Percentiles rank a stretch among this genome's conserved stretches.
Evolutionary conservation across 2,888 invertebrate genomes (phyloP).

Genomic region (Hydriomena furcata): DNA sequence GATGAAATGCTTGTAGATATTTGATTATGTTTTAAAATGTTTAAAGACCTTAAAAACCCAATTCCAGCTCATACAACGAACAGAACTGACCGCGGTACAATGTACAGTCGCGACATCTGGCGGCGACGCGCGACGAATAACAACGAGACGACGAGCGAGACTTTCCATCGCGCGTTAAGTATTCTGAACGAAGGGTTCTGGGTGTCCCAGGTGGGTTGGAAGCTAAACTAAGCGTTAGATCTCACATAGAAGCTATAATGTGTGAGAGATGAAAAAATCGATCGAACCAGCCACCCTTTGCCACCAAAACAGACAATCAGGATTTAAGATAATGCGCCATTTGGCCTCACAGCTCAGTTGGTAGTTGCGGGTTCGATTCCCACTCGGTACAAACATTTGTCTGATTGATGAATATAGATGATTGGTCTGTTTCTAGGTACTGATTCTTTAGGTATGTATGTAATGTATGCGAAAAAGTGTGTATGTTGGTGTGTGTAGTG

Average conservation of each 20-base stretch:
- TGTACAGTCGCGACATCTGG: constrained; percentile 51
- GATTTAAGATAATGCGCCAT: no score
- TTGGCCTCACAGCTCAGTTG: no score
- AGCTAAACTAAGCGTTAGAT: background rate
- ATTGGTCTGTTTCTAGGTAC: no score
- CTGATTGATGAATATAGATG: no score
- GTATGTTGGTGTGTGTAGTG: no score
- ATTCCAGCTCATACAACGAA: constrained; percentile 4
- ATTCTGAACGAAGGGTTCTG: constrained; percentile 46
- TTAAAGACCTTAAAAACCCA: background rate
- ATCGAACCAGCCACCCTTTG: no score
- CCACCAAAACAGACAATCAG: no score
- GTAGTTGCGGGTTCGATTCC: no score
- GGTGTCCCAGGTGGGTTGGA: constrained; percentile 7
- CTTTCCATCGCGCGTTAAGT: constrained; percentile 66
- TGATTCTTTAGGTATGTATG: no score
- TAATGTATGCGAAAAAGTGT: no score
- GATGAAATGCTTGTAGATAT: no score
- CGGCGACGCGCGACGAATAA: constrained; percentile 56
- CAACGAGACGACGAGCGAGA: constrained; percentile 60
- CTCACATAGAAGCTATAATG: background rate
- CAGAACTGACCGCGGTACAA: constrained; percentile 20
- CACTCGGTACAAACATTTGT: no score
- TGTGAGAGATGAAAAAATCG: background rate
- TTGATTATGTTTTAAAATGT: background rate